Evolutionary conservation across 2,888 invertebrate genomes (phyloP), one percentile per base, ranked within the genome.

Genomic region (Notocelia uddmanniana): DNA sequence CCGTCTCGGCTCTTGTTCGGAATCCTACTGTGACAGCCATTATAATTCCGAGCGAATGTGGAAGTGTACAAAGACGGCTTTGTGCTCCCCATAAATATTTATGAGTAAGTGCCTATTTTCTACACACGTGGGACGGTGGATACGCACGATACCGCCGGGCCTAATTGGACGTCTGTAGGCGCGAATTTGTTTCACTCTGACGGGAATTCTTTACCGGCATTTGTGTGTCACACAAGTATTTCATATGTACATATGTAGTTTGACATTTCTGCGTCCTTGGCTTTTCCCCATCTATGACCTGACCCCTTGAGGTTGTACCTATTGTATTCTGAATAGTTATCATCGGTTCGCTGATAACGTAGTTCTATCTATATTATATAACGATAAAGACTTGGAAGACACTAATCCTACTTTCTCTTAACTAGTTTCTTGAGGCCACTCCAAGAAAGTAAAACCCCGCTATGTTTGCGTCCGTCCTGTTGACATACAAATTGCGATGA

Each of bases 401-500:
- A 87, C 88, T 86, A 87, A 90, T 89, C 90, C 91, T 91, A 93
- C 92, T 93, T 93, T 93, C 92, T 92, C 93, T 90, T 89, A 90
- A 91, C 91, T 91, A 89, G 90, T 91, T 92, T 92, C 89, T 90
- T 89, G 89, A 87, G 90, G 92, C 90, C 89, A 89, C 87, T 87
- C 85, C 85, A 91, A 90, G 93, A 93, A 93, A 93, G 93, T 93
- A 93, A 93, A 93, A 93, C 91, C 88, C 91, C 91, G 91, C 92
- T 91, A 91, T 89, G 90, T 88, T 85, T 81, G 87, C 86, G 89
- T 88, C 88, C 87, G 92, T 92, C 92, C 93, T 91, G 92, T 88
- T 93, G 90, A 92, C 93, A 92, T 86, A 92, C 90, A 92, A 89
- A 88, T 89, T 85, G 86, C 80, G 83, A 85, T 89, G 85, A 86